phyloP scores from a whole-genome alignment of 1,140 invertebrate genomes.

The Subanguina moxae region DNA sequence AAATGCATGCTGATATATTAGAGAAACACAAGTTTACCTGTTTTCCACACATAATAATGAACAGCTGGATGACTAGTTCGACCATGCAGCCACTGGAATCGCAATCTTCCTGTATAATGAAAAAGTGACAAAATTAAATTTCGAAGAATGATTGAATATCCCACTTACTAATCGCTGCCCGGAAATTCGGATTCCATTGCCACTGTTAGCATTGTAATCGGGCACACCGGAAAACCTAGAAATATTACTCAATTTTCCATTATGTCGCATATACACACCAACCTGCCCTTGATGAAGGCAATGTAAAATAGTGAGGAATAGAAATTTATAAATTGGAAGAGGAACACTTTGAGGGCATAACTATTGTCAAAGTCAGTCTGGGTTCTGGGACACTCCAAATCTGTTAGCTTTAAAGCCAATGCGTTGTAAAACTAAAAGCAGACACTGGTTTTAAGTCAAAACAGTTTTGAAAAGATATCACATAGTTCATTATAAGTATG shows the following conservation, averaged over 20 bases:
- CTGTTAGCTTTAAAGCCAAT: slow-evolving; percentile 84
- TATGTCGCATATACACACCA: slow-evolving; percentile 29
- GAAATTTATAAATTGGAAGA: slow-evolving; percentile 96
- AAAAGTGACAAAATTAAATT: background rate
- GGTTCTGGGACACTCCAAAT: slow-evolving; percentile 84
- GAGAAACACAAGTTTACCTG: too few relatives aligned
- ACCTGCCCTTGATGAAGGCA: slow-evolving; percentile 70
- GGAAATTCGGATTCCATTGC: slow-evolving; percentile 21
- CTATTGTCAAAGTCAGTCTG: slow-evolving; percentile 97
- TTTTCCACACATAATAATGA: slow-evolving; percentile 80
- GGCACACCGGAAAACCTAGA: slow-evolving; percentile 44
- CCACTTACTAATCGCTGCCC: slow-evolving; percentile 22
- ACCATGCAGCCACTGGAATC: slow-evolving; percentile 76
- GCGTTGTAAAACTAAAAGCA: slow-evolving; percentile 73
- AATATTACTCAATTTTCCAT: background rate
- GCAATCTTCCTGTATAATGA: slow-evolving; percentile 62
- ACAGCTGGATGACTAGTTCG: slow-evolving; percentile 76
- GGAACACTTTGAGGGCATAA: slow-evolving; percentile 89
- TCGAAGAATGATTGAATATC: background rate
- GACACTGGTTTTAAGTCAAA: background rate
- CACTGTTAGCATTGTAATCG: slow-evolving; percentile 69
- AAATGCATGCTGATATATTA: too few relatives aligned
- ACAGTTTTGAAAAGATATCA: slow-evolving; percentile 26
- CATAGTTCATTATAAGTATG: slow-evolving; percentile 55
- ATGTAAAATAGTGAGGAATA: slow-evolving; percentile 98